These are phyloP conservation scores for Rhodinocichla rosea DNA, from an alignment of 2,113 vertebrate species.

Conservation along the genomic window DNA sequence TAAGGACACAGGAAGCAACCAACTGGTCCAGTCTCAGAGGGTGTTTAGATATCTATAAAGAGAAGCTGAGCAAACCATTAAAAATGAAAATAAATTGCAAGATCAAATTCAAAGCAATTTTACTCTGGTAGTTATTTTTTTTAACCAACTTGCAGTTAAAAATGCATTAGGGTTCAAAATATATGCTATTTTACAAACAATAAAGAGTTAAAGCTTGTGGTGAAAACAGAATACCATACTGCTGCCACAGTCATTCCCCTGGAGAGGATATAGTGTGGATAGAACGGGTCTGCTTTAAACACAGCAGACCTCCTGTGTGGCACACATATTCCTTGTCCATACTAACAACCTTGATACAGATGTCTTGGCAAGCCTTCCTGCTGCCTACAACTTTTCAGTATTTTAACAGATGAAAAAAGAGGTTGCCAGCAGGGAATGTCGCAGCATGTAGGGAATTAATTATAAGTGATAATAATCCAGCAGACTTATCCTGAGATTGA, in stretches of 20 bases:
- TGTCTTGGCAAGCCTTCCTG: slow-evolving; percentile 5
- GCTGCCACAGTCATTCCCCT: neutral
- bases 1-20: neutral
- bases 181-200: neutral
- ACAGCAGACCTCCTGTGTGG: neutral
- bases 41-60: neutral
- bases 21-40: neutral
- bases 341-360: slow-evolving; percentile 11
- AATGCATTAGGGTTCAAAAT: neutral
- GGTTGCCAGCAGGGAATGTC: slow-evolving; percentile 2
- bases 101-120: neutral
- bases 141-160: neutral
- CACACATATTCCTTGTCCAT: neutral
- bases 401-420: slow-evolving; percentile 30
- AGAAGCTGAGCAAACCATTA: neutral
- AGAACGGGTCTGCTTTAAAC: neutral
- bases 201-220: neutral
- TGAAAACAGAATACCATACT: neutral
- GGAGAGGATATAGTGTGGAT: neutral
- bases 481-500: neutral
- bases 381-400: neutral
- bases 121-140: neutral
- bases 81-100: neutral
- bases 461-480: slow-evolving; percentile 27
- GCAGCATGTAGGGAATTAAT: neutral